Evolutionary conservation across 2,888 invertebrate species (phyloP), one percentile per base, ranked within the genome.

Genomic region (Nomada hirtipes): DNA sequence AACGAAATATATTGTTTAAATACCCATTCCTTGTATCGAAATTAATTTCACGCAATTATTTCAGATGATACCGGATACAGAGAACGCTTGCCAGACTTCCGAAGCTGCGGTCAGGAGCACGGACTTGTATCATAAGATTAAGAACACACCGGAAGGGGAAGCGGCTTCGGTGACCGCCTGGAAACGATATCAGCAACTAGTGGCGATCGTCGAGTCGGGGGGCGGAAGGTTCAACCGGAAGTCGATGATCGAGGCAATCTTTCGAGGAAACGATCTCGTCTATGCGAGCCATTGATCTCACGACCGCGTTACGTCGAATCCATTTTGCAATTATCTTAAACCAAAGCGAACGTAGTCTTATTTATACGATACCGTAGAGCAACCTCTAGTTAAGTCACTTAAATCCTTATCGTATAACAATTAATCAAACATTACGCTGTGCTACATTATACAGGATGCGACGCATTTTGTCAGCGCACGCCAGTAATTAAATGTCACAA

Each of bases 11-110:
- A 15, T 47, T 11, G 47, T 13, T 13, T 3, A 11, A 47, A 13
- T 7, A 13, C 13, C 7, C 0, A 2, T 15, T 15, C 47, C 15
- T 47, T 3, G 47, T 0, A 13, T 3, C 2, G 47, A 15, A 11
- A 47, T 47, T 47, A 11, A 47, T 47, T 47, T 11, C 15, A 47
- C 47, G 47, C 47, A 10, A 47, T 7, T 53, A 80, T 73, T 84
- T 53, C 83, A 92, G 92, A 93, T 93, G 93, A 91, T 93, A 88
- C 92, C 93, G 42, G 92, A 92, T 64, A 86, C 85, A 50, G 90
- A 92, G 68, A 88, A 86, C 65, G 83, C 80, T 29, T 89, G 90
- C 71, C 84, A 86, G 82, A 86, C 83, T 68, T 89, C 90, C 68
- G 90, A 90, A 68, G 87, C 85, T 83, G 88, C 88, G 79, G 86